These are phyloP conservation scores for Aplysina aerophoba DNA, from an alignment of 37 sponge, comb jelly and placozoan species.

Conservation along the genomic window DNA sequence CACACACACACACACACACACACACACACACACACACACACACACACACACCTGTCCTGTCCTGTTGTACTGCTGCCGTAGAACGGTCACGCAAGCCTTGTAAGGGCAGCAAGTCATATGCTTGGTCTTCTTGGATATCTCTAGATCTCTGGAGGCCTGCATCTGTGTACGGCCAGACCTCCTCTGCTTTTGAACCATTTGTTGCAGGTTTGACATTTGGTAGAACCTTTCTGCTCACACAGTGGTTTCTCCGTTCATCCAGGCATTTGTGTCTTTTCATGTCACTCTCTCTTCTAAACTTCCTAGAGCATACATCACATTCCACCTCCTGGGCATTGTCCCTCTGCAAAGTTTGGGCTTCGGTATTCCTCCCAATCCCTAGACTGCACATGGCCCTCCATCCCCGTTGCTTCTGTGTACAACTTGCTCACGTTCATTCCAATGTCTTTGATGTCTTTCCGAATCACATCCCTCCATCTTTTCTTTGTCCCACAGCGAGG, in stretches of 20 bases:
- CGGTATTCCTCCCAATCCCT: conserved; percentile 5
- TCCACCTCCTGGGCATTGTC: neutral
- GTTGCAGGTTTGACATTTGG: neutral
- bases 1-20: conserved; percentile 8
- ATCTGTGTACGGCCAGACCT: conserved; percentile 8
- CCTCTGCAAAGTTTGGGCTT: neutral
- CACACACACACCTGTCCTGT: conserved; percentile 34
- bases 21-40: conserved; percentile 28
- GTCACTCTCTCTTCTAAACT: neutral
- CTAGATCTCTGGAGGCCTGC: neutral
- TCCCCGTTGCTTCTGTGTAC: neutral
- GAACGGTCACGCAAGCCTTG: conserved; percentile 8
- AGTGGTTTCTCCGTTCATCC: neutral
- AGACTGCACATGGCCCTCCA: conserved; percentile 16
- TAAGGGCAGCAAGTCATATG: conserved; percentile 21
- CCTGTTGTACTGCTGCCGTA: conserved; percentile 16
- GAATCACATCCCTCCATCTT: conserved; percentile 32
- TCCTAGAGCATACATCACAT: neutral
- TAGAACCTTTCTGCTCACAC: conserved; percentile 9
- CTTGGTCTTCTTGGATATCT: neutral
- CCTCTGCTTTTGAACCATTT: conserved; percentile 35
- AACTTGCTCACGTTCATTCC: neutral
- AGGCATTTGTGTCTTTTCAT: conserved; percentile 3
- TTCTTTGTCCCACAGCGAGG: conserved; percentile 16
- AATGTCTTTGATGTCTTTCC: neutral